Percentiles rank a stretch among this genome's conserved stretches.
Conservation (phyloP, 2,888 invertebrate species). For the Mesochorus sp. region DNA sequence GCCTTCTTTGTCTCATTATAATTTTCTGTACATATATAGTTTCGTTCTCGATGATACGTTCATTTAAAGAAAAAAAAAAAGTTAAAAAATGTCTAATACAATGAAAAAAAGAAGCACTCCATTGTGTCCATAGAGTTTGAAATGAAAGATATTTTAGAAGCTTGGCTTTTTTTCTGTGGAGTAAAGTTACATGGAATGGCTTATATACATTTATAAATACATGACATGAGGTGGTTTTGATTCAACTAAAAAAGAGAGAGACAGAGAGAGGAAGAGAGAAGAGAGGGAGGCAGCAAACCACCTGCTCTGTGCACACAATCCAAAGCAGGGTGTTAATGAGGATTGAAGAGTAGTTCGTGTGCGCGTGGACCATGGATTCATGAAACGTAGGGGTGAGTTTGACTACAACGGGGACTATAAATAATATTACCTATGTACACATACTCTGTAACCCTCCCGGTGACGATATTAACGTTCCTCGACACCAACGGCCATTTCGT, state of each 20-base stretch:
- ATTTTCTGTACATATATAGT: too few species aligned
- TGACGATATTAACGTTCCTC: constrained; percentile 43
- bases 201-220: not conserved
- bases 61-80: too few species aligned
- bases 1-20: not conserved
- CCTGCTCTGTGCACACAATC: constrained; percentile 15
- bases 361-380: constrained; percentile 17
- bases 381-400: constrained; percentile 1
- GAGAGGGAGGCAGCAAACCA: not conserved
- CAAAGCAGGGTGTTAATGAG: constrained; percentile 49
- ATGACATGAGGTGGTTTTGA: not conserved
- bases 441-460: not conserved
- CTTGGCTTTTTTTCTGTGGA: too few species aligned
- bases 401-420: constrained; percentile 41
- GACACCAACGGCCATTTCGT: constrained; percentile 42
- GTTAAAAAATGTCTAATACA: too few species aligned
- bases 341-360: constrained; percentile 47
- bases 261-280: not conserved
- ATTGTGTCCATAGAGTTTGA: too few species aligned
- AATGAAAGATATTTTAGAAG: too few species aligned
- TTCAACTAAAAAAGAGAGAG: not conserved
- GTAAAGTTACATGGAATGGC: not conserved
- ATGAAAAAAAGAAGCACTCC: too few species aligned
- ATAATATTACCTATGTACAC: constrained; percentile 47
- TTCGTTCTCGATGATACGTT: too few species aligned